Base-by-base conservation (phyloP, 2,113 vertebrate species). In the Oryzias celebensis region DNA sequence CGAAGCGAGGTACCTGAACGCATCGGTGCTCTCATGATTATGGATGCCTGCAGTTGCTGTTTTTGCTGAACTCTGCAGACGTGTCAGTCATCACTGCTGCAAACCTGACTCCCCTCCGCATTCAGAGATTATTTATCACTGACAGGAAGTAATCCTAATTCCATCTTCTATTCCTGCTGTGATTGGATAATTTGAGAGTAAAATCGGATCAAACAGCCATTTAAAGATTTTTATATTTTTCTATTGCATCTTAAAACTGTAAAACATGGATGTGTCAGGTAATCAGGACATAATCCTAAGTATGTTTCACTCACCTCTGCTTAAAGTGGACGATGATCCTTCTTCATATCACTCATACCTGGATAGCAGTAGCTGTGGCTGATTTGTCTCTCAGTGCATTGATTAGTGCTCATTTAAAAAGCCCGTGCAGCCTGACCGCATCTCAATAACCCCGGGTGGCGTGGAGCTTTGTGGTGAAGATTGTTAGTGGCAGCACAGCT, bases 371-470 rank as follows among this genome's bases (percentile, higher is more conserved):
- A 81, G 62, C 26, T 66, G 57, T 23, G 63, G 56, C 80, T 71
- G 71, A 71, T 80, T 62, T 67, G 78, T 82, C 58, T 76, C 80
- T 80, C 74, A 48, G 62, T 48, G 67, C 36, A 17, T 77, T 80
- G 80, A 83, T 87, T 84, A 84, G 82, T 67, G 73, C 78, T 88
- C 74, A 71, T 77, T 84, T 82, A 62, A 70, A 76, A 75, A 76
- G 52, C 55, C 67, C 56, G 22, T 17, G 24, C 62, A 70, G 72
- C 47, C 67, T 65, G 45, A 47, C 69, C 52, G 77, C 80, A 80
- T 81, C 77, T 71, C 68, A 84, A 81, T 80, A 76, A 78, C 54
- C 57, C 45, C 3, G 54, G 54, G 64, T 50, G 23, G 78, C 7
- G 31, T 1, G 8, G 31, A 36, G 10, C 31, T 36, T 8, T 36